Evolutionary conservation across 1,140 invertebrate species (phyloP).

Genomic region (Orchestia grillus): DNA sequence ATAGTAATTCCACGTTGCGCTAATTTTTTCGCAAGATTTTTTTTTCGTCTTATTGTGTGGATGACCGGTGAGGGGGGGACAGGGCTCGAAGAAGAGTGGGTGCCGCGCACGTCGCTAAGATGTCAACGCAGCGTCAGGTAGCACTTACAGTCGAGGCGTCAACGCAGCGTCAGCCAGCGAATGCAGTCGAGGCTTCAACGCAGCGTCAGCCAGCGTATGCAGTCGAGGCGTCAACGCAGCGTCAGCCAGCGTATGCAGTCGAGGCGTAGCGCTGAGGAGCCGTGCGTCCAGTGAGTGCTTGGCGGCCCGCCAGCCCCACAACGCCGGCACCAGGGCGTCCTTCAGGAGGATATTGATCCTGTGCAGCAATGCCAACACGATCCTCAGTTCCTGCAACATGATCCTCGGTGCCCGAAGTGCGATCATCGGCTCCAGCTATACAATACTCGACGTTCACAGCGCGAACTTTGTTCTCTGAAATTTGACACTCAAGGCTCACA

Average conservation of each 20-base stretch:
- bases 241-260: not conserved
- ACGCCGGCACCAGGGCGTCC: not conserved
- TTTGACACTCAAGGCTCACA: not conserved
- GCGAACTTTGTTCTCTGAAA: not conserved
- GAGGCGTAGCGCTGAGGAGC: not conserved
- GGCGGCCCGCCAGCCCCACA: not conserved
- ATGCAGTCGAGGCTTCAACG: not conserved
- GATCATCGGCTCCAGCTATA: not conserved
- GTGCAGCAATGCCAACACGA: slow-evolving; percentile 5
- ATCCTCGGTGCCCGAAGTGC: not conserved
- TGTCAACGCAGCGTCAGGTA: not conserved
- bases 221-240: not conserved
- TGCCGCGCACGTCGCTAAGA: too few relatives aligned
- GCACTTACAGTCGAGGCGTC: too few relatives aligned
- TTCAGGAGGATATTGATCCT: not conserved
- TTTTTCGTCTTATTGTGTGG: too few relatives aligned
- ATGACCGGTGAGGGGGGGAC: too few relatives aligned
- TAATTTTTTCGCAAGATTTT: too few relatives aligned
- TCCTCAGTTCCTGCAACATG: not conserved
- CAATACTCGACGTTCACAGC: not conserved
- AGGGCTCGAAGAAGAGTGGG: too few relatives aligned
- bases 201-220: not conserved
- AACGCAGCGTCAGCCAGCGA: not conserved
- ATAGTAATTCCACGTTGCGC: too few relatives aligned
- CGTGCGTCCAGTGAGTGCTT: not conserved